These are phyloP conservation scores for Labeo rohita DNA, from an alignment of 2,113 vertebrate genomes.

Conservation along the genomic window DNA sequence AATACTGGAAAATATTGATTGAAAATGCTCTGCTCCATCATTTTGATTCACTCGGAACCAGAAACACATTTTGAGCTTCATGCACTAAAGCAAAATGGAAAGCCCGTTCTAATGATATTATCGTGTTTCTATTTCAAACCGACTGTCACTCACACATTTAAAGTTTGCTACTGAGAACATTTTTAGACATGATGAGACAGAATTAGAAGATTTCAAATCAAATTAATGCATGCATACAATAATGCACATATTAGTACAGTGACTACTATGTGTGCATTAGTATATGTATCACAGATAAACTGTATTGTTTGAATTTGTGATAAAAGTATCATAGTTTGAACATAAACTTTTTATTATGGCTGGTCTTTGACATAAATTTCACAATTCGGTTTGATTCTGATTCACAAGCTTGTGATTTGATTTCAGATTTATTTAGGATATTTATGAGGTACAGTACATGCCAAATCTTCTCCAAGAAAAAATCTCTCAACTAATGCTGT, in stretches of 20 bases:
- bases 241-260: neutral
- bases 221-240: neutral
- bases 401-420: no score
- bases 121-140: neutral
- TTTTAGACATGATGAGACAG: neutral
- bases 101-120: neutral
- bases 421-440: no score
- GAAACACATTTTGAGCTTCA: slow-evolving; percentile 6
- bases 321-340: no score
- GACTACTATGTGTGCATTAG: neutral
- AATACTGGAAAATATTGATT: slow-evolving; percentile 21
- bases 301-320: neutral
- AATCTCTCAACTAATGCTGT: no score
- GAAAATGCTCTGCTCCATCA: neutral
- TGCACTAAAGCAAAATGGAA: neutral
- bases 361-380: no score
- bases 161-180: neutral
- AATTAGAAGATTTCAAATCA: neutral
- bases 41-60: neutral
- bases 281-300: neutral
- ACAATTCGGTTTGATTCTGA: no score
- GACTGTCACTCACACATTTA: neutral
- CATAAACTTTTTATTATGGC: no score
- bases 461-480: no score
- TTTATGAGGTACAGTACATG: no score